Evolutionary conservation across 2,797 vertebrate species (phyloP), one percentile per base, ranked within the genome.

Genomic region (Sebastes trivittatus): DNA sequence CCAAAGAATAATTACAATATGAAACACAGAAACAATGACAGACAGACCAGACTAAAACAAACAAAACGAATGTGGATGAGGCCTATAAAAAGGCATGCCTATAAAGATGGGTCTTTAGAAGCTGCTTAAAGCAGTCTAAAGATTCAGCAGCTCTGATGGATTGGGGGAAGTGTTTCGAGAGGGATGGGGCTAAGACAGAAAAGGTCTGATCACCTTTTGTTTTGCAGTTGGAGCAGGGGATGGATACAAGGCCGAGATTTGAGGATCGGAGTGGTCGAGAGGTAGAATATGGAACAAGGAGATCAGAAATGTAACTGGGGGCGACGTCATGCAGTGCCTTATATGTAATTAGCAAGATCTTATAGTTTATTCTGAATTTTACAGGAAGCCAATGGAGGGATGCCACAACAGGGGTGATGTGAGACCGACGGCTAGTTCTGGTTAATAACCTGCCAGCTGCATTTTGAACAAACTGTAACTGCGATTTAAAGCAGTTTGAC

Each of bases 351-450:
- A 49, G 46, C 18, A 46, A 46, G 42, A 46, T 46, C 16, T 46
- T 46, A 46, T 18, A 18, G 42, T 46, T 46, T 46, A 46, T 46
- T 55, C 52, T 1, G n/a, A 56, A 0, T 25, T 46, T 46, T 18
- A 20, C 16, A 46, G 42, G 42, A 46, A 46, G 42, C 42, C 42
- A 46, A 46, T 46, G 42, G 42, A 46, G 16, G 42, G 16, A 46
- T 46, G 42, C 42, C 46, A 49, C 16, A 49, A 49, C 46, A 49
- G 0, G 0, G 38, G 14, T 42, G 38, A 42, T 16, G 38, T 42
- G 46, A 20, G 46, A 49, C 46, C 18, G 46, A 49, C 7, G 18
- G 7, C 1, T 18, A 20, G 46, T 49, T 49, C 46, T 49, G 18
- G 46, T 49, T 49, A 49, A 18, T 49, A 49, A 49, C 46, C 18